A percentile compares a stretch with the other conserved stretches of the same genome.
Evolutionary conservation across 2,888 invertebrate species (phyloP).

Genomic region (Hirtodrosophila trivittata): DNA sequence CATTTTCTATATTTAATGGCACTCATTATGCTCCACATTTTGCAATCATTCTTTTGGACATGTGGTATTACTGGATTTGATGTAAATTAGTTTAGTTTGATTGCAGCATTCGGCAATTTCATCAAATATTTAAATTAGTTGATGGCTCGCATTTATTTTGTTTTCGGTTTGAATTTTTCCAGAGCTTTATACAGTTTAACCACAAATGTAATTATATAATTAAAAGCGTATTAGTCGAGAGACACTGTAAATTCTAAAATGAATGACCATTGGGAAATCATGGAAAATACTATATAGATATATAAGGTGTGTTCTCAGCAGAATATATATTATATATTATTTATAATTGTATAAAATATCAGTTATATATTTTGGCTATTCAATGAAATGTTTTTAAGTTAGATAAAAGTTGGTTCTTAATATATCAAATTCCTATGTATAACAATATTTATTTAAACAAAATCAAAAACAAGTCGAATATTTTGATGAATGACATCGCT

Average conservation of each 20-base stretch:
- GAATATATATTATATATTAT: too few relatives aligned
- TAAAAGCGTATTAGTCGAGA: constrained; percentile 30
- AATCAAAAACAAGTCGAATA: too few relatives aligned
- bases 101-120: constrained; percentile 29
- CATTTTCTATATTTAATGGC: constrained; percentile 50
- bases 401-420: too few relatives aligned
- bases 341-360: too few relatives aligned
- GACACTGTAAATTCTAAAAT: constrained; percentile 9
- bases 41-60: constrained; percentile 18
- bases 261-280: neutral
- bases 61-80: constrained; percentile 40
- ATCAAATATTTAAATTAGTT: constrained; percentile 50
- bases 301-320: too few relatives aligned
- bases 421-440: too few relatives aligned
- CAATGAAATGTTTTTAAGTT: too few relatives aligned
- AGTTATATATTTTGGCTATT: too few relatives aligned
- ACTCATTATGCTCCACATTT: constrained; percentile 56
- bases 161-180: constrained; percentile 26
- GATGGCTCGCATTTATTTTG: constrained; percentile 16
- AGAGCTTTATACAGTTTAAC: constrained; percentile 35
- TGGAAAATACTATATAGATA: too few relatives aligned
- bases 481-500: too few relatives aligned
- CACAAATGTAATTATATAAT: constrained; percentile 61
- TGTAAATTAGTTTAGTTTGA: constrained; percentile 64
- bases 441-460: too few relatives aligned